Percentiles rank a stretch among this genome's conserved stretches.
Evolutionary conservation across 2,888 invertebrate genomes (phyloP).

Genomic region (Cosmorhoe ocellata): DNA sequence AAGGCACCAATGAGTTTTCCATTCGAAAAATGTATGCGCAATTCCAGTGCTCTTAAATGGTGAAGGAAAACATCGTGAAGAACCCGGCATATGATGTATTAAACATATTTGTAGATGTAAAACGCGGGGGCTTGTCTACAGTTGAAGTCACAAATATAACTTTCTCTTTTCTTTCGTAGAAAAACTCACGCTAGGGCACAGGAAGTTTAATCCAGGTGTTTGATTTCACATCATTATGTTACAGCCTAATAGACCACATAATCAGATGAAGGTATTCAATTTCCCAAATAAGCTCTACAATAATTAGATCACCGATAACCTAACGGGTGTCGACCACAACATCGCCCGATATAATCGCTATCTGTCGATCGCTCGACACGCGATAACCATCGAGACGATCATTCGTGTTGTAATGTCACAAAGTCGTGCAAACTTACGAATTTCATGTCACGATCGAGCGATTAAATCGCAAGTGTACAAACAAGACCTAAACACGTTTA

Average conservation of each 20-base stretch:
- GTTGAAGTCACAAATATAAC: no score
- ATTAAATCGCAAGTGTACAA: conserved; percentile 19
- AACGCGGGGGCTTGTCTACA: no score
- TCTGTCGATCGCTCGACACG: conserved; percentile 34
- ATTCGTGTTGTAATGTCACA: conserved; percentile 37
- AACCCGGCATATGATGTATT: no score
- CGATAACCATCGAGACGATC: conserved; percentile 30
- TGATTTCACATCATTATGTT: conserved; percentile 11
- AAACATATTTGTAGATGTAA: no score
- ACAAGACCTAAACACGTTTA: conserved; percentile 17
- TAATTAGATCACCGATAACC: conserved; percentile 28
- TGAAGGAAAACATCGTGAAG: no score
- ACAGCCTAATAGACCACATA: conserved; percentile 5
- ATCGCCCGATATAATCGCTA: conserved; percentile 24
- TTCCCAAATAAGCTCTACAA: conserved; percentile 27
- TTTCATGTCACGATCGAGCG: conserved; percentile 63
- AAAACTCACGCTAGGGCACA: no score
- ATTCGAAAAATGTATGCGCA: no score
- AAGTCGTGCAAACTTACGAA: conserved; percentile 64
- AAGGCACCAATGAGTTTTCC: no score
- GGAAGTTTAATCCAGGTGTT: conserved; percentile 2
- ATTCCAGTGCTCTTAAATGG: no score
- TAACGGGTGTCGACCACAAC: conserved; percentile 29
- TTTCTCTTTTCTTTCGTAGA: no score
- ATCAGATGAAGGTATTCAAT: conserved; percentile 28